These are phyloP conservation scores for Etheostoma spectabile DNA, from an alignment of 2,113 vertebrate genomes.

Conservation along the genomic window DNA sequence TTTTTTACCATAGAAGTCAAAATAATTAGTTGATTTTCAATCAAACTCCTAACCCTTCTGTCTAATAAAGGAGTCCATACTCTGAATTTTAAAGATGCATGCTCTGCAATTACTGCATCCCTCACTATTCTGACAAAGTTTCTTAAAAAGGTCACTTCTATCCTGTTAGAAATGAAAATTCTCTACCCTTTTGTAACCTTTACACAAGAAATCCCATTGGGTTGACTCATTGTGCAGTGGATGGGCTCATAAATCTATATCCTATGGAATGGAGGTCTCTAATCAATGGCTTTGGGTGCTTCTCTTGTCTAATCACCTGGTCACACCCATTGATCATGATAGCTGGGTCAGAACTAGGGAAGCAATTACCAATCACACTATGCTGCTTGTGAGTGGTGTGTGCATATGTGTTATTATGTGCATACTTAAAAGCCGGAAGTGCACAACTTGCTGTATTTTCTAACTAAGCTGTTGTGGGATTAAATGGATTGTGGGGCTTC, in stretches of 20 bases:
- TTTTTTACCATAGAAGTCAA: constrained; percentile 18
- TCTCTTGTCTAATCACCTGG: constrained; percentile 75
- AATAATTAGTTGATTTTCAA: not conserved
- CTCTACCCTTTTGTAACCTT: constrained; percentile 81
- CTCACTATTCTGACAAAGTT: constrained; percentile 72
- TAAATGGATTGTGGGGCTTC: constrained; percentile 44
- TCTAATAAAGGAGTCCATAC: constrained; percentile 42
- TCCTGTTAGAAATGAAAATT: constrained; percentile 77
- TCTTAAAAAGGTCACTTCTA: constrained; percentile 78
- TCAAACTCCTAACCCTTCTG: constrained; percentile 9
- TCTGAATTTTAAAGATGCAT: constrained; percentile 62
- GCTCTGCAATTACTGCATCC: constrained; percentile 60
- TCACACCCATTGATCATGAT: constrained; percentile 74
- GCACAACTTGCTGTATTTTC: constrained; percentile 47
- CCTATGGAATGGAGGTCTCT: constrained; percentile 65
- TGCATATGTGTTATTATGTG: constrained; percentile 56
- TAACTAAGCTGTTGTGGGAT: constrained; percentile 65
- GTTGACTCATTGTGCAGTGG: constrained; percentile 69
- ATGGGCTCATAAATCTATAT: constrained; percentile 77
- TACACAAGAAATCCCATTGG: constrained; percentile 78
- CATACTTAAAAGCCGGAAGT: constrained; percentile 34
- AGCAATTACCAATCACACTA: constrained; percentile 71
- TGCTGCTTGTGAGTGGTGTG: not conserved
- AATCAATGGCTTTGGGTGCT: constrained; percentile 75
- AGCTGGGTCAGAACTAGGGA: constrained; percentile 54